Base-by-base conservation (phyloP, 2,113 vertebrate species). In the Nothoprocta perdicaria region DNA sequence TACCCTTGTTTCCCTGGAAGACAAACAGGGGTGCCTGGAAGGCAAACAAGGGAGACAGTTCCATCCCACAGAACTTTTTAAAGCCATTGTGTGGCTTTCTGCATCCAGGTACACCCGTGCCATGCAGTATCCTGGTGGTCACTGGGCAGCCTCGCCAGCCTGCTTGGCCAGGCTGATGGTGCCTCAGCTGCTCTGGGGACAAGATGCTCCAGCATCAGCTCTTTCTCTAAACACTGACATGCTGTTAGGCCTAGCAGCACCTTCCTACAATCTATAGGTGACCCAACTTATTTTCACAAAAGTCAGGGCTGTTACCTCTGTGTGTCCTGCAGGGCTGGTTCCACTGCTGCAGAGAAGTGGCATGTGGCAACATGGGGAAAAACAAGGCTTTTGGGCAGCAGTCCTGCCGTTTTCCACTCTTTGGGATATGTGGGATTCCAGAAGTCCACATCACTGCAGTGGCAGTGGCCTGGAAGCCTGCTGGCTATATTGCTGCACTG, bases 151-250 rank as follows among this genome's bases (percentile, higher is more conserved):
- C 60, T 24, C 4, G 4, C 60, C 57, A 65, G 3, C 63, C 1
- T 62, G 1, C 67, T 85, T 91, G 94, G 72, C 50, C 67, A 63
- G 38, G 85, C 76, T 73, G 66, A 73, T 46, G 68, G 24, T 52
- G 33, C 77, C 90, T 86, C 57, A 33, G 60, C 76, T 15, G 50
- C 76, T 68, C 4, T 2, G 48, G 62, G 83, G 78, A 93, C 86
- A 95, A 58, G 84, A 50, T 93, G 40, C 83, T 94, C 86, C 76
- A 90, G 45, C 95, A 61, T 92, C 93, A 94, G 66, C 48, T 79
- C 80, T 91, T 72, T 55, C 60, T 84, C 60, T 84, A 84, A 88
- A 65, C 40, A 77, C 95, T 94, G 93, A 94, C 0, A 0, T 19
- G 57, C 67, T 84, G 80, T 41, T 84, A 89, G 85, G 88, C 89